Evolutionary conservation across 2,888 invertebrate species (phyloP).

Genomic region (Athripsodes cinereus): DNA sequence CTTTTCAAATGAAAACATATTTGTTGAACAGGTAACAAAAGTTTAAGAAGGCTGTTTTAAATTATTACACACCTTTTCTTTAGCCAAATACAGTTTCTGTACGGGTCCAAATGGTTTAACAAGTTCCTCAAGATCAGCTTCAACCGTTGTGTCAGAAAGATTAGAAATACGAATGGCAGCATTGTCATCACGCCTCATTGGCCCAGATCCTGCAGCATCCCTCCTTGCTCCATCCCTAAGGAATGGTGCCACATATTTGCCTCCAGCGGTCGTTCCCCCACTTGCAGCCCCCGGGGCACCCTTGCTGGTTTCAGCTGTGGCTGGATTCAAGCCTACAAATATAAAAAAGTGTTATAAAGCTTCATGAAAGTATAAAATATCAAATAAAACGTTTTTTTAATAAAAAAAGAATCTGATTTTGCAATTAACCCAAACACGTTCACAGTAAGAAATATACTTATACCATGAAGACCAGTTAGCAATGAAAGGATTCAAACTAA

Average conservation of each 20-base stretch:
- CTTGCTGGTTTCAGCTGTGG: constrained; percentile 21
- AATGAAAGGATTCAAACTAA: too few relatives aligned
- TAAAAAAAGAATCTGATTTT: background rate
- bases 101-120: constrained; percentile 92
- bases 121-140: constrained; percentile 91
- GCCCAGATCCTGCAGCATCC: constrained; percentile 57
- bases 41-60: background rate
- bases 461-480: too few relatives aligned
- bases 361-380: background rate
- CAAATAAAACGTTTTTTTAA: too few relatives aligned
- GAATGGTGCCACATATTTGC: constrained; percentile 84
- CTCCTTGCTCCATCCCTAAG: constrained; percentile 81
- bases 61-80: constrained; percentile 63
- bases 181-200: constrained; percentile 69
- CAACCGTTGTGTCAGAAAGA: constrained; percentile 91
- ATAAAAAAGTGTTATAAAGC: background rate
- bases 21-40: background rate
- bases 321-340: constrained; percentile 5
- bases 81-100: constrained; percentile 90
- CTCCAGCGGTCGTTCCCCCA: constrained; percentile 41
- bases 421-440: too few relatives aligned
- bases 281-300: constrained; percentile 11
- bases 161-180: constrained; percentile 96
- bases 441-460: too few relatives aligned
- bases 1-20: background rate